Conservation (phyloP, 2,888 invertebrate species). For the Vandiemenella viatica region DNA sequence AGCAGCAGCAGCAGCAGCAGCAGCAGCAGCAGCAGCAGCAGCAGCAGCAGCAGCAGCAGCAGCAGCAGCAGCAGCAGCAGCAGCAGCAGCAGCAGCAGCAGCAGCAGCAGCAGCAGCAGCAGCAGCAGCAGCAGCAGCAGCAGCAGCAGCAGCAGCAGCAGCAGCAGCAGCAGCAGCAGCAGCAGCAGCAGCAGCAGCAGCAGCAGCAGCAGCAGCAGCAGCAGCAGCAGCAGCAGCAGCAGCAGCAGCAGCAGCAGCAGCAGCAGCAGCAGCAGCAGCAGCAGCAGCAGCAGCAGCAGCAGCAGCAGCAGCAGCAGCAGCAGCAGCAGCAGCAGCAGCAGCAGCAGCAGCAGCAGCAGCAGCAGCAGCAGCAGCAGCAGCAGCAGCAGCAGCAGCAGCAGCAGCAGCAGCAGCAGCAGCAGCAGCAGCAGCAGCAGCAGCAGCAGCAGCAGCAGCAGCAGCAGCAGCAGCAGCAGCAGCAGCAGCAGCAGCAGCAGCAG, state of each 20-base stretch:
- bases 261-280: not conserved
- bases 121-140: not conserved
- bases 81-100: not conserved
- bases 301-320: not conserved
- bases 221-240: not conserved
- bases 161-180: not conserved
- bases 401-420: not conserved
- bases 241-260: not conserved
- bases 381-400: not conserved
- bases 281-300: constrained; percentile 1
- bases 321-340: not conserved
- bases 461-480: not conserved
- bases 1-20: not conserved
- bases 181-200: not conserved
- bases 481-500: not conserved
- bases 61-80: not conserved
- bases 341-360: not conserved
- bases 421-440: not conserved
- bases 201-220: not conserved
- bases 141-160: not conserved
- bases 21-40: not conserved
- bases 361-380: not conserved
- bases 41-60: not conserved
- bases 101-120: not conserved
- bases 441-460: not conserved